Conservation (phyloP, 2,888 invertebrate genomes). For the Lithosia quadra region DNA sequence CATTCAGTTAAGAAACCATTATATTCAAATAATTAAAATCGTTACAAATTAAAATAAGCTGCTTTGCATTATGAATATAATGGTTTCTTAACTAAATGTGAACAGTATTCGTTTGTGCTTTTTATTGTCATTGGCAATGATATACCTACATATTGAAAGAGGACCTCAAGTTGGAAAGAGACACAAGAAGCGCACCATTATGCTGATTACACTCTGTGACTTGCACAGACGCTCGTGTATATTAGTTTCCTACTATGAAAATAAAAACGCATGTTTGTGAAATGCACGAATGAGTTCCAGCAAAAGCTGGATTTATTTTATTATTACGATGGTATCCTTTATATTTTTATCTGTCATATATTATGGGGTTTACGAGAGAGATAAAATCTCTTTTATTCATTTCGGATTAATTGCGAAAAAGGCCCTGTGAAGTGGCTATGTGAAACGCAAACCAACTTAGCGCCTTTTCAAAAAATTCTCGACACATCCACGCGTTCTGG, state of each 20-base stretch:
- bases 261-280: not conserved
- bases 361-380: not conserved
- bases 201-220: constrained; percentile 1
- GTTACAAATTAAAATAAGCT: not conserved
- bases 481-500: not conserved
- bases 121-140: too few species aligned
- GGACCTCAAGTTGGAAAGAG: not conserved
- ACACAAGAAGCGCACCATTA: not conserved
- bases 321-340: not conserved
- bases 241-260: not conserved
- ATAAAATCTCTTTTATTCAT: not conserved
- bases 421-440: not conserved
- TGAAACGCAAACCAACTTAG: not conserved
- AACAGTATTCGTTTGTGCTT: not conserved
- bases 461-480: not conserved
- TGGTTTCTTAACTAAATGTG: not conserved
- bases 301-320: not conserved
- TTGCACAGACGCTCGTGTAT: not conserved
- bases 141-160: not conserved
- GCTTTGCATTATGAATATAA: not conserved
- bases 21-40: not conserved
- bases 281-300: not conserved
- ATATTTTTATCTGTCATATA: not conserved
- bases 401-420: not conserved
- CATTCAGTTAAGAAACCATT: too few species aligned